These are phyloP conservation scores for Calliopum simillimum DNA, from an alignment of 2,888 invertebrate genomes.

Conservation along the genomic window DNA sequence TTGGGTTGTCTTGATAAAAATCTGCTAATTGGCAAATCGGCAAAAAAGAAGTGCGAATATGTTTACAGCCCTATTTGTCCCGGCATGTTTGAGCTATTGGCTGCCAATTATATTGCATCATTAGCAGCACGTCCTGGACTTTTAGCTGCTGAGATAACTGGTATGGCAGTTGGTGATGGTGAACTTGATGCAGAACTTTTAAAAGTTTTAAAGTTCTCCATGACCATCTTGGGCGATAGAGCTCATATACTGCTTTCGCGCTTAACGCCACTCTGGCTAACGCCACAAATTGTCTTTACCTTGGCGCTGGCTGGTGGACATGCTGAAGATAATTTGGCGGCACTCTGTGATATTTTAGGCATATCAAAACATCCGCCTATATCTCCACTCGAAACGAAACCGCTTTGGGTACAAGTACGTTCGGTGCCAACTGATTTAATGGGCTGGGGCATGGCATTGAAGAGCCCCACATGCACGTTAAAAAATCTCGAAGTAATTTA, in stretches of 20 bases:
- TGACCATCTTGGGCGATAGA: conserved; percentile 69
- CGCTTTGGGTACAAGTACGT: conserved; percentile 64
- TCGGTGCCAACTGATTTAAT: conserved; percentile 68
- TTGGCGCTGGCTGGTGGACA: conserved; percentile 70
- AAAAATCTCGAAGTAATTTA: conserved; percentile 69
- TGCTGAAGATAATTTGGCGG: conserved; percentile 69
- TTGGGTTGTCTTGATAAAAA: conserved; percentile 68
- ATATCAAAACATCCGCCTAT: conserved; percentile 67
- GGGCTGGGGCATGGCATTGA: conserved; percentile 70
- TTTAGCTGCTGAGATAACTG: conserved; percentile 68
- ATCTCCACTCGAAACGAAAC: conserved; percentile 59
- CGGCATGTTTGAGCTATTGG: conserved; percentile 70
- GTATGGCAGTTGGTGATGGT: conserved; percentile 53
- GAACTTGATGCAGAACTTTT: conserved; percentile 68
- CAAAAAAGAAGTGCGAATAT: conserved; percentile 65
- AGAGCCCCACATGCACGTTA: conserved; percentile 67
- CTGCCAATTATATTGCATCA: conserved; percentile 71
- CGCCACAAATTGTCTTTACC: conserved; percentile 69
- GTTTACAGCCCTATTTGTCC: conserved; percentile 69
- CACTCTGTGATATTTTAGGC: conserved; percentile 69
- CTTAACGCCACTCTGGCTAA: conserved; percentile 69
- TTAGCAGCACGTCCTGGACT: conserved; percentile 69
- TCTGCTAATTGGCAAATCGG: conserved; percentile 64
- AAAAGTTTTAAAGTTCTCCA: conserved; percentile 68
- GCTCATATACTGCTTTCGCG: conserved; percentile 69